Base-by-base conservation (phyloP, 2,888 invertebrate genomes). In the Drosophila multiciliata region DNA sequence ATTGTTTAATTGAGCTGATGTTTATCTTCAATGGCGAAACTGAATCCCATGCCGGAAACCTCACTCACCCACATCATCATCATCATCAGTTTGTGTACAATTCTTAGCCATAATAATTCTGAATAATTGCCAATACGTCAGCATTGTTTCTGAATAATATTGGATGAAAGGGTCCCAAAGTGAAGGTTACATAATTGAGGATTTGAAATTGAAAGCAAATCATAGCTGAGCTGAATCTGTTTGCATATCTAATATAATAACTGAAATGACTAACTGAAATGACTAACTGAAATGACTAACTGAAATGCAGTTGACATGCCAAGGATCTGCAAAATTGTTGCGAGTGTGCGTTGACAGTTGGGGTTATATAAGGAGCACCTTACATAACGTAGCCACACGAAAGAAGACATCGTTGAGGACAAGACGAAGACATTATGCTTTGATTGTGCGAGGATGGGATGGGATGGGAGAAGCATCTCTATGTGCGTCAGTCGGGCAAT, bases 391-490 rank as follows among this genome's bases (percentile, higher is more conserved):
- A 33, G 17, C 38, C 64, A 15, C 40, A 33, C 49, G 36, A 49
- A 48, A n/a, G 62, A 35, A 26, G 75, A 54, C 23, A 42, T 48
- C 74, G 69, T 55, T 65, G 42, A 59, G 65, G 63, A 52, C 60
- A 57, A 50, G 65, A 75, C 73, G 80, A 80, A 72, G 82, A 82
- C 74, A 80, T 82, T 79, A 68, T 76, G 73, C 73, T 71, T 77
- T 74, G 77, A 74, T 73, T 82, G 76, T 80, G 50, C 60, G 15
- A 38, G 64, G 26, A 26, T 26, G 26, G 26, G 3, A 26, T 26
- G 26, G 29, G 6, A 29, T 29, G 26, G 26, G 4, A 26, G 3
- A 15, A 26, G 50, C 68, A 42, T 59, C 32, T 49, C 32, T 49
- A 29, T 60, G 42, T 38, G 64, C 40, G 33, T 32, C 52, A 52